phyloP scores from a whole-genome alignment of 1,140 invertebrate species.

The Homarus americanus region DNA sequence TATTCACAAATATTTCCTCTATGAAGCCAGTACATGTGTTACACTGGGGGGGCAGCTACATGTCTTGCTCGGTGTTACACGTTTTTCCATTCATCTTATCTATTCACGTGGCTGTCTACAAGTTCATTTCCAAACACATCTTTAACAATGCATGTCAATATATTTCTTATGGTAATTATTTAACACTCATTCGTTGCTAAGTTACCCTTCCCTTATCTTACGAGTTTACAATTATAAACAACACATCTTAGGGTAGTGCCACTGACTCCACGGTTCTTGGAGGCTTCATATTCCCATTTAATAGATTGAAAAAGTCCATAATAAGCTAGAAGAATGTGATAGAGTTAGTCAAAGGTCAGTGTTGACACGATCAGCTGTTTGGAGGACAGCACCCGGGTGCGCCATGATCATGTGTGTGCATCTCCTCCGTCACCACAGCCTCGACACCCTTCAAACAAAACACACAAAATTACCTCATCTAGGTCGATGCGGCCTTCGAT shows the following conservation, averaged over 20 bases:
- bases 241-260: not conserved
- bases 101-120: too few relatives aligned
- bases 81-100: too few relatives aligned
- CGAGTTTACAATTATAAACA: not conserved
- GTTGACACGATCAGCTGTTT: conserved; percentile 74
- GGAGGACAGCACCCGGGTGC: conserved; percentile 30
- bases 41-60: too few relatives aligned
- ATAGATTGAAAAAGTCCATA: not conserved
- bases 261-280: not conserved
- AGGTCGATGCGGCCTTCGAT: conserved; percentile 73
- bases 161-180: not conserved
- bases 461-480: conserved; percentile 72
- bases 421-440: not conserved
- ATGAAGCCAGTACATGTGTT: too few relatives aligned
- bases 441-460: conserved; percentile 34
- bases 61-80: too few relatives aligned
- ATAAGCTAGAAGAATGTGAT: not conserved
- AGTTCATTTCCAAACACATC: not conserved
- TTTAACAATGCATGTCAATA: not conserved
- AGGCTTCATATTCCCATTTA: not conserved
- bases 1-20: too few relatives aligned
- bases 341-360: conserved; percentile 10
- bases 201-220: conserved; percentile 3
- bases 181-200: not conserved
- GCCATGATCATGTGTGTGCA: conserved; percentile 70